A percentile compares a stretch with the other conserved stretches of the same genome.
These are phyloP conservation scores for Cyclophora albipunctata DNA, from an alignment of 2,888 invertebrate genomes.

Conservation along the genomic window DNA sequence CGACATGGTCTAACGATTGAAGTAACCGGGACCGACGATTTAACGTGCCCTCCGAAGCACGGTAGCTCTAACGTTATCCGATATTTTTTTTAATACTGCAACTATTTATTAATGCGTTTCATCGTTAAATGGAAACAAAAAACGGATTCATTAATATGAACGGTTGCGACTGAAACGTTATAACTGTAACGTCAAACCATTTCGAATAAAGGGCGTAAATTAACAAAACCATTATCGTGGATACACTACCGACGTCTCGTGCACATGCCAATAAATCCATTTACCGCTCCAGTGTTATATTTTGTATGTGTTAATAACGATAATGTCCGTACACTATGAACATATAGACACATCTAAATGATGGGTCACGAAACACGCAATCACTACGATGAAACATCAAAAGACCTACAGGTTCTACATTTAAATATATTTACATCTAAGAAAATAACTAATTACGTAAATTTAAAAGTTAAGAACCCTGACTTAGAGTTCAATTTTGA, in stretches of 20 bases:
- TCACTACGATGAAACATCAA: conserved; percentile 56
- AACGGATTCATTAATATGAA: conserved; percentile 32
- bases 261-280: conserved; percentile 42
- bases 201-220: conserved; percentile 40
- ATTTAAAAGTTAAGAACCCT: conserved; percentile 21
- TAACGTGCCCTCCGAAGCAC: too few relatives aligned
- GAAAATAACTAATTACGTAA: conserved; percentile 11
- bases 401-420: conserved; percentile 32
- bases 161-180: conserved; percentile 16
- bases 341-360: conserved; percentile 49
- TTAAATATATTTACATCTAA: conserved; percentile 32
- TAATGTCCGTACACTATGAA: conserved; percentile 47
- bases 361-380: conserved; percentile 48
- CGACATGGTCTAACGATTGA: too few relatives aligned
- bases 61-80: too few relatives aligned
- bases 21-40: too few relatives aligned
- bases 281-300: conserved; percentile 38
- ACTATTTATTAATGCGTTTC: conserved; percentile 13
- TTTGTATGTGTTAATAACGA: conserved; percentile 39
- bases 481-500: conserved; percentile 43
- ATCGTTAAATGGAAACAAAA: conserved; percentile 36
- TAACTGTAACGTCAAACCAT: conserved; percentile 34
- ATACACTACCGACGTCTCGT: conserved; percentile 36
- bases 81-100: neutral
- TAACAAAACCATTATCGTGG: conserved; percentile 46